Evolutionary conservation across 2,113 vertebrate species (phyloP), one percentile per base, ranked within the genome.

Genomic region (Setophaga coronata): DNA sequence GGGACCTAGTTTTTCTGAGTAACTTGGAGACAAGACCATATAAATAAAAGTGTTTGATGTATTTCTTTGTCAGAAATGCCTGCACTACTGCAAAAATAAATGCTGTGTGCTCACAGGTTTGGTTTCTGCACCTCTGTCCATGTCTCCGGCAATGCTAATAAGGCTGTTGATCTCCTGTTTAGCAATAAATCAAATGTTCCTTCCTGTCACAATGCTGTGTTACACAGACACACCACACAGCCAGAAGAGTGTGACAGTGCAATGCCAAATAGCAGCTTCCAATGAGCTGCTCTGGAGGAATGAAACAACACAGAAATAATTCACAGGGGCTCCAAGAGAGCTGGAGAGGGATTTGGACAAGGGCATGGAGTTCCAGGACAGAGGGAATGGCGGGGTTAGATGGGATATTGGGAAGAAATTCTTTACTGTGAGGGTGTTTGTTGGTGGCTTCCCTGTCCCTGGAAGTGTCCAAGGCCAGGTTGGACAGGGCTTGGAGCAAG

Each of bases 251-350:
- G 43, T n/a, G 67, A 34, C 24, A 34, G 9, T 7, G 19, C 21
- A 15, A 1, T 4, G 48, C 7, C 47, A 14, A 36, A 23, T 16
- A 3, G 21, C 43, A 50, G 47, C 18, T 73, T 14, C 43, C 5
- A 0, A 12, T 16, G 12, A 26, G 48, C 15, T 1, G 0, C 11
- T 28, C 17, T 36, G 36, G 48, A 26, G 17, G 7, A 18, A 40
- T 57, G 38, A 29, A 81, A 85, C 28, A 66, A 38, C 6, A 50
- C 2, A 51, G 38, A 89, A 50, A 14, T 31, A 9, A 67, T 29
- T 54, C 57, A 33, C 20, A 36, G 17, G 9, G 18, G n/a, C 13
- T 56, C 40, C 48, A 69, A 9, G 18, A 48, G 10, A 69, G 14
- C 21, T 42, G 42, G 31, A 62, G 4, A 42, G 29, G 7, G 14